Base-by-base conservation (phyloP, 2,888 invertebrate genomes). In the Alviniconcha strummeri region DNA sequence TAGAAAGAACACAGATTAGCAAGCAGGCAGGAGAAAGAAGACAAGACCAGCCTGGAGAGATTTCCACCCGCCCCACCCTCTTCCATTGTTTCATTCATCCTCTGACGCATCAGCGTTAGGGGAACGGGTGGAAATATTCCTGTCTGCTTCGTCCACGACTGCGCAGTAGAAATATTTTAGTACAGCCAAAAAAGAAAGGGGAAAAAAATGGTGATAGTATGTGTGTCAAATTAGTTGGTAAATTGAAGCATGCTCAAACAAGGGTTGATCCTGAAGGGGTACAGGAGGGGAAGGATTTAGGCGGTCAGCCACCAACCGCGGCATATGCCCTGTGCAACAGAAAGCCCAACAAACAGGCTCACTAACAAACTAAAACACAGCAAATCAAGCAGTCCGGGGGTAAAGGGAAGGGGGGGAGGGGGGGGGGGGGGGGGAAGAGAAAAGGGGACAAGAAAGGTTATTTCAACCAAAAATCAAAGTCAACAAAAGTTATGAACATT, bases 401-500 rank as follows among this genome's bases (percentile, higher is more conserved):
- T 60, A 36, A 78, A 17, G 1, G 9, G 8, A 11, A 60, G 13
- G 71, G 71, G 60, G 60, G 60, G 9, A 4, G 13, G 13, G 60
- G 60, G 13, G 8, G 8, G 60, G 60, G 60, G 60, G 60, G 60
- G 60, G 8, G 8, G 60, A 11, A 60, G 13, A 13, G 8, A 60
- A 60, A 56, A 15, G 77, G 77, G 77, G 77, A 77, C 15, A 54
- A 19, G 60, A 17, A 52, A 77, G 56, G 69, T 77, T 64, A 82
- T 15, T 76, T 19, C 67, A 82, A 67, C 64, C 82, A 82, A 76
- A 80, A 67, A 52, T 71, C 80, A 81, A 81, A 74, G 82, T 82
- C 82, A 82, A 82, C 82, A 82, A 82, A 82, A 82, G 82, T 82
- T 82, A 82, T 77, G 82, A 56, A 77, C 69, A 80, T 19, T 71